phyloP scores from a whole-genome alignment of 2,888 invertebrate genomes.

The Xestia sexstrigata region DNA sequence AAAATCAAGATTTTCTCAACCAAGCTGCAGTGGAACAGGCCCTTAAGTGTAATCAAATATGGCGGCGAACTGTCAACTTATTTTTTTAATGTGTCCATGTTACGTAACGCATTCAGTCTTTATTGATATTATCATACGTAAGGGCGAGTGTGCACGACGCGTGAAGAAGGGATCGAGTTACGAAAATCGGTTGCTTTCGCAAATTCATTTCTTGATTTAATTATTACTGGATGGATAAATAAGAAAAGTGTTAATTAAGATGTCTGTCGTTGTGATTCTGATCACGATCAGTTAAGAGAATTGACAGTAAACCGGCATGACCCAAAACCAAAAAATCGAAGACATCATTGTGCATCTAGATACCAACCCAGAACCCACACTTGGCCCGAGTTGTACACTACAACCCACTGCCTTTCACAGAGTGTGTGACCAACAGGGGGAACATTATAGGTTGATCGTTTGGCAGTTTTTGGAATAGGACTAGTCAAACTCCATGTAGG shows the following conservation, averaged over 20 bases:
- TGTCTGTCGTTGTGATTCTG: neutral
- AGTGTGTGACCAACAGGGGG: too few species aligned
- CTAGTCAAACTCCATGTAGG: too few species aligned
- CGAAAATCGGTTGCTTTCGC: conserved; percentile 3
- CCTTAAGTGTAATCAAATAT: conserved; percentile 43
- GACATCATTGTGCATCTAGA: neutral
- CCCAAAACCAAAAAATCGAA: neutral
- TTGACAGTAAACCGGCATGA: neutral
- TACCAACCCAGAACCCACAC: neutral
- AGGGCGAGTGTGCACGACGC: conserved; percentile 22
- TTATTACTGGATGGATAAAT: neutral
- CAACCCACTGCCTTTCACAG: too few species aligned
- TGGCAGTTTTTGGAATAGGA: too few species aligned
- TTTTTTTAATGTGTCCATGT: conserved; percentile 30
- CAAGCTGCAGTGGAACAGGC: conserved; percentile 25
- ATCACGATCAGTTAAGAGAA: neutral
- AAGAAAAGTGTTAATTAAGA: neutral
- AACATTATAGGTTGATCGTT: too few species aligned
- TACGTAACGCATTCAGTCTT: conserved; percentile 36
- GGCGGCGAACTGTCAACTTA: conserved; percentile 40
- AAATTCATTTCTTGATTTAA: conserved; percentile 1
- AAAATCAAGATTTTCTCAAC: neutral
- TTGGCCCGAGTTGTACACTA: neutral
- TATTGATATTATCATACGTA: conserved; percentile 26
- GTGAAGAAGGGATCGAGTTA: conserved; percentile 8